Conservation (phyloP, 2,113 vertebrate species). For the Rhinolophus ferrumequinum region DNA sequence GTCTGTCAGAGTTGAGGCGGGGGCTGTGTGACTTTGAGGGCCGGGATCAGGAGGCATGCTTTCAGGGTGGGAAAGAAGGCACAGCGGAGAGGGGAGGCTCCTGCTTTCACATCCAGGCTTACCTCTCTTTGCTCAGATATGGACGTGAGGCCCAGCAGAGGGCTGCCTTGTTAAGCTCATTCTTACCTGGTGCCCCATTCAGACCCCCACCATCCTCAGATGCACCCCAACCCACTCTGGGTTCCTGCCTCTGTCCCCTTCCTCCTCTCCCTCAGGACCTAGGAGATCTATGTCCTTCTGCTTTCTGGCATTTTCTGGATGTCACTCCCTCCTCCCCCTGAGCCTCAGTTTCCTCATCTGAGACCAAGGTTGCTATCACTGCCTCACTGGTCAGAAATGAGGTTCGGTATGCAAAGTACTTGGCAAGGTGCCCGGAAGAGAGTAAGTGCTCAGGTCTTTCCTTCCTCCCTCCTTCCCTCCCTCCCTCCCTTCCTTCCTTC, state of each 20-base stretch:
- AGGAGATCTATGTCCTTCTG: neutral
- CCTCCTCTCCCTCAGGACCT: neutral
- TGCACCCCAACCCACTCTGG: neutral
- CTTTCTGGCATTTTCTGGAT: neutral
- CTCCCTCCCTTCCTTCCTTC: too few relatives aligned
- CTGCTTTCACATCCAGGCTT: neutral
- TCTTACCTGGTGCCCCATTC: neutral
- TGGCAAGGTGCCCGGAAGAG: neutral
- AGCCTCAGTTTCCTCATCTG: neutral
- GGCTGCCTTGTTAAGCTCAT: too few relatives aligned
- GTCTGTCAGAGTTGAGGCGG: neutral
- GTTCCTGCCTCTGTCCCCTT: neutral
- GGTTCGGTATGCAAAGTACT: rapidly evolving
- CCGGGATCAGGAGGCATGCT: neutral
- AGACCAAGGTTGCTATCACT: neutral
- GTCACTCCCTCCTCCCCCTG: rapidly evolving
- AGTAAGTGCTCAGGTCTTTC: rapidly evolving
- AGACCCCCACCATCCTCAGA: neutral
- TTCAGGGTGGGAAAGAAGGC: neutral
- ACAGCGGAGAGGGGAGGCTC: neutral
- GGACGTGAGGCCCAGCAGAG: neutral
- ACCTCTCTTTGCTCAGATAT: neutral
- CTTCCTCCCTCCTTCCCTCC: neutral
- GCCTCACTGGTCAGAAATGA: neutral
- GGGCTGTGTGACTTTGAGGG: neutral